Evolutionary conservation across 2,888 invertebrate species (phyloP).

Genomic region (Ectemnius lituratus): DNA sequence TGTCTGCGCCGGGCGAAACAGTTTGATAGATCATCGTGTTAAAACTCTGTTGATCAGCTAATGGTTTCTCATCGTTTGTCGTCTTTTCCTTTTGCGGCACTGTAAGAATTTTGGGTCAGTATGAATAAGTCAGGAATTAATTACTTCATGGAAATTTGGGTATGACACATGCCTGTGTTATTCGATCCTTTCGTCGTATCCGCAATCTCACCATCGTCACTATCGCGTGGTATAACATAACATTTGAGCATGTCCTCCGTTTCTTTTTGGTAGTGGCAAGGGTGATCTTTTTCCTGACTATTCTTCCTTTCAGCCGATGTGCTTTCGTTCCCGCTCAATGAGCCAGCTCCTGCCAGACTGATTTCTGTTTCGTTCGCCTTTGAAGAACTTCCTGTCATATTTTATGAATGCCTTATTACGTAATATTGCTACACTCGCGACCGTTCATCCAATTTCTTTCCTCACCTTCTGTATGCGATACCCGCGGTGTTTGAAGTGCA

Average conservation of each 20-base stretch:
- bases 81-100: too few relatives aligned
- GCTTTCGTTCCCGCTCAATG: background rate
- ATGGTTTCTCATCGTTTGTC: too few relatives aligned
- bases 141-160: conserved; percentile 3
- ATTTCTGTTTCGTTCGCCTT: background rate
- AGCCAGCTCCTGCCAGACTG: background rate
- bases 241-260: conserved; percentile 27
- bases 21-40: background rate
- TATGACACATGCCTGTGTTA: conserved; percentile 14
- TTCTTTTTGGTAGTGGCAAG: conserved; percentile 27
- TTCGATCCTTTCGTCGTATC: background rate
- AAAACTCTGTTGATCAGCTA: background rate
- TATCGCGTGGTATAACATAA: conserved; percentile 18
- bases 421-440: background rate
- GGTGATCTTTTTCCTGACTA: conserved; percentile 10
- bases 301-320: conserved; percentile 1
- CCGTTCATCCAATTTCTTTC: background rate
- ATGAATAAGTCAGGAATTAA: too few relatives aligned
- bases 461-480: conserved; percentile 16
- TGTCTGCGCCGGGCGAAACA: background rate
- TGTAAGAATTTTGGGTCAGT: too few relatives aligned
- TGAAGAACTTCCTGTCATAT: too few relatives aligned
- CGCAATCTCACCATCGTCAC: conserved; percentile 16
- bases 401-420: too few relatives aligned
- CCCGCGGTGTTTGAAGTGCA: background rate